Percentiles rank a stretch among this genome's conserved stretches.
phyloP scores from a whole-genome alignment of 53 echinoderm and acorn worm genomes.

The Mesocentrotus franciscanus region DNA sequence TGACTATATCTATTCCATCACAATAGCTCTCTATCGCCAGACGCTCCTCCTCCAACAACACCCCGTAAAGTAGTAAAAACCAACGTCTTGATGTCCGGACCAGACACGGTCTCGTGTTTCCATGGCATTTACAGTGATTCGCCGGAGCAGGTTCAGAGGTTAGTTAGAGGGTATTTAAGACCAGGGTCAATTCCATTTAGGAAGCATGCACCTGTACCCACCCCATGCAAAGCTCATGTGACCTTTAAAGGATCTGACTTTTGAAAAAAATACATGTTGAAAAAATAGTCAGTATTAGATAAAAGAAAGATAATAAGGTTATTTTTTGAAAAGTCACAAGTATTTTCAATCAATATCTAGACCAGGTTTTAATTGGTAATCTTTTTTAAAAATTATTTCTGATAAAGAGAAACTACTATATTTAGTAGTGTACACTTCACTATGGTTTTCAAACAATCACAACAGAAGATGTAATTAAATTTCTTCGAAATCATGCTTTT shows the following conservation, averaged over 20 bases:
- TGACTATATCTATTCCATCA: background rate
- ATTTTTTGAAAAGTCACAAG: too few species aligned
- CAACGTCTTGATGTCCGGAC: background rate
- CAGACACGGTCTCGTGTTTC: background rate
- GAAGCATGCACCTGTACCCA: background rate
- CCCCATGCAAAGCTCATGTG: constrained; percentile 5
- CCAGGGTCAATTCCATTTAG: constrained; percentile 11
- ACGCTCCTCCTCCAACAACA: background rate
- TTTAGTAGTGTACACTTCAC: too few species aligned
- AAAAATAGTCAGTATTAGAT: too few species aligned
- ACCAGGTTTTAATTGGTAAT: too few species aligned
- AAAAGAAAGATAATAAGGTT: too few species aligned
- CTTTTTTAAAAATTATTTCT: too few species aligned
- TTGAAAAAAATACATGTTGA: too few species aligned
- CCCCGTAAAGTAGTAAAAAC: background rate
- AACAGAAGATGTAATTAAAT: too few species aligned
- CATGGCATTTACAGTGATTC: background rate
- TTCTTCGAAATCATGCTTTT: too few species aligned
- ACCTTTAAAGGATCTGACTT: background rate
- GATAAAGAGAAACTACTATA: too few species aligned
- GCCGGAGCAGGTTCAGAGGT: background rate
- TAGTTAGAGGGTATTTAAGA: background rate
- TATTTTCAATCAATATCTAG: too few species aligned
- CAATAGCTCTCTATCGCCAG: background rate
- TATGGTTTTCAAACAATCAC: too few species aligned